phyloP scores from a whole-genome alignment of 2,888 invertebrate genomes.

The Brachyopa scutellaris region DNA sequence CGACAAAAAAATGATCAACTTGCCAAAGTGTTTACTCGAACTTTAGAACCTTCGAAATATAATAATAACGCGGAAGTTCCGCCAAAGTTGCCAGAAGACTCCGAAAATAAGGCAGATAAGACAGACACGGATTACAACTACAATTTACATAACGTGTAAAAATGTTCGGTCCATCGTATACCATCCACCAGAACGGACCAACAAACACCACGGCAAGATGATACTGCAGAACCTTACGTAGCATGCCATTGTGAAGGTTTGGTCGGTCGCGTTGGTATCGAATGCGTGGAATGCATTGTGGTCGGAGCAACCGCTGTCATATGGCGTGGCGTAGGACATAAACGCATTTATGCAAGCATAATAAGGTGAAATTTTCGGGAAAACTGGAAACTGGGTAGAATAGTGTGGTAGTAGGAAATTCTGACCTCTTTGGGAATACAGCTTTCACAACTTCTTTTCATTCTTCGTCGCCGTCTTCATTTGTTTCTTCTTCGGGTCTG shows the following conservation, averaged over 20 bases:
- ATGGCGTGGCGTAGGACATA: slow-evolving; percentile 64
- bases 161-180: slow-evolving; percentile 36
- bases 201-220: slow-evolving; percentile 50
- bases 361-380: slow-evolving; percentile 72
- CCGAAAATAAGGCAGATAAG: slow-evolving; percentile 67
- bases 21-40: slow-evolving; percentile 54
- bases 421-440: slow-evolving; percentile 72
- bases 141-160: slow-evolving; percentile 70
- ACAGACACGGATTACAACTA: slow-evolving; percentile 67
- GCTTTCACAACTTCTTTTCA: slow-evolving; percentile 73
- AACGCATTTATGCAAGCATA: slow-evolving; percentile 73
- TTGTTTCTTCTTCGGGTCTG: slow-evolving; percentile 53
- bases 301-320: slow-evolving; percentile 38
- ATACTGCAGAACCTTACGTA: slow-evolving; percentile 30
- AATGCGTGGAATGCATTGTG: slow-evolving; percentile 69
- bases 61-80: slow-evolving; percentile 71
- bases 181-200: neutral
- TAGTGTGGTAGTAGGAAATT: slow-evolving; percentile 64
- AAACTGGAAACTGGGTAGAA: slow-evolving; percentile 69
- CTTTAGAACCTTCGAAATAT: slow-evolving; percentile 56
- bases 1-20: slow-evolving; percentile 60
- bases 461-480: slow-evolving; percentile 45
- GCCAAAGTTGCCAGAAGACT: slow-evolving; percentile 54
- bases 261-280: slow-evolving; percentile 49
- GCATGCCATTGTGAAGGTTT: slow-evolving; percentile 44